Base-by-base conservation (phyloP, 1,140 invertebrate genomes). In the Goniozus legneri region DNA sequence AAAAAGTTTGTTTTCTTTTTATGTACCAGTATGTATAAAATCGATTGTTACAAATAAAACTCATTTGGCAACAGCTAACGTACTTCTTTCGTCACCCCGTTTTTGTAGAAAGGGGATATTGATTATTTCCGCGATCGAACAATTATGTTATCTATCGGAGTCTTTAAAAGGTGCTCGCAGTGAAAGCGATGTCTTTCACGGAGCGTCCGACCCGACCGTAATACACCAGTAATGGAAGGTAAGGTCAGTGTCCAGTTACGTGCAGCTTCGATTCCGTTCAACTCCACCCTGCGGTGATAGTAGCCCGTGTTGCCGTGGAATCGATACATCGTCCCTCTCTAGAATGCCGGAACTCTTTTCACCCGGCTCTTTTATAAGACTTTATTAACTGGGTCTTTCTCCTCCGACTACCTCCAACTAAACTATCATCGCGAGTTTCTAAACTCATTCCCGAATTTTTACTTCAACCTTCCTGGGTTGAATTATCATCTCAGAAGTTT, bases 231-330 rank as follows among this genome's bases (percentile, higher is more conserved):
- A n/a, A n/a, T n/a, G n/a, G 55, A 51, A 41, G 22, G 55, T 54
- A 47, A 53, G 42, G 44, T 64, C 56, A 58, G 54, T 50, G 52
- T 64, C 41, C 48, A 65, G 58, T 69, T 69, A 62, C 62, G 49
- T 52, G 56, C 35, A 40, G 55, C 32, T 6, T 27, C 4, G 24
- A 4, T 6, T 10, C n/a, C 4, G 4, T 6, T 27, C 10, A 10
- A 10, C 24, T 27, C 24, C 24, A 27, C 24, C 24, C 10, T 27
- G 10, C n/a, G n/a, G n/a, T n/a, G n/a, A n/a, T n/a, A n/a, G n/a
- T n/a, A n/a, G n/a, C n/a, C n/a, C n/a, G n/a, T n/a, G 24, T 10
- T 27, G 10, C 10, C 24, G 24, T 6, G 24, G 24, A 27, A 6
- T 27, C 24, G 4, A 10, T 27, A 27, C 24, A 27, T 27, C 4